phyloP scores from a whole-genome alignment of 2,797 vertebrate species.

The Okamejei kenojei region DNA sequence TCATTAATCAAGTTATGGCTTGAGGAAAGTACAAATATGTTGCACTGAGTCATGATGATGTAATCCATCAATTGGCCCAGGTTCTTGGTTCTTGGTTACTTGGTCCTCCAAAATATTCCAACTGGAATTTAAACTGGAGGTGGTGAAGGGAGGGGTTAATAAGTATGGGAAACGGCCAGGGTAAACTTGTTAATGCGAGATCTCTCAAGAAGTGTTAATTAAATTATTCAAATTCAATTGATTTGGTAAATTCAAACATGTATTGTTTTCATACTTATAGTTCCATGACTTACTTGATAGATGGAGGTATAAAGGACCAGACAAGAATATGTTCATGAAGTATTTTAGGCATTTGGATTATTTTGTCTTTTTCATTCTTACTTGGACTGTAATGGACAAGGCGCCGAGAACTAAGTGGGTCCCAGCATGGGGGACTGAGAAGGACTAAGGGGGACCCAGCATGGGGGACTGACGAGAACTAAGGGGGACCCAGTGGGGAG shows the following conservation, averaged over 20 bases:
- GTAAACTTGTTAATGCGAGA: background rate
- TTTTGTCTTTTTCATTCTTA: background rate
- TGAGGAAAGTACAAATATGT: too few relatives aligned
- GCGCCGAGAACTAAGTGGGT: too few relatives aligned
- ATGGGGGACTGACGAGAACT: too few relatives aligned
- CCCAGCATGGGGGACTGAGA: too few relatives aligned
- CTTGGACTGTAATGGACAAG: background rate
- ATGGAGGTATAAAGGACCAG: background rate
- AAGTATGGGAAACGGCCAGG: background rate
- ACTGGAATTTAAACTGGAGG: too few relatives aligned
- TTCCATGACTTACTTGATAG: background rate
- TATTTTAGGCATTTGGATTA: background rate
- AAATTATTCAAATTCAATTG: background rate
- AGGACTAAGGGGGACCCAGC: too few relatives aligned
- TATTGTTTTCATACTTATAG: background rate
- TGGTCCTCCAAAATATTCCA: too few relatives aligned
- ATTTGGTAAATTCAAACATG: background rate
- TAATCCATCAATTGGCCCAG: too few relatives aligned
- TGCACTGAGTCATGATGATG: background rate
- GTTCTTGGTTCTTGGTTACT: too few relatives aligned
- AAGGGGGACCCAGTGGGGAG: too few relatives aligned
- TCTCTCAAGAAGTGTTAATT: background rate
- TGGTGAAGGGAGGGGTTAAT: too few relatives aligned
- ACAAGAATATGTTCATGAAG: background rate
- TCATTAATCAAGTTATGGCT: too few relatives aligned